phyloP scores from a whole-genome alignment of 2,113 vertebrate species.

The Corapipo altera region DNA sequence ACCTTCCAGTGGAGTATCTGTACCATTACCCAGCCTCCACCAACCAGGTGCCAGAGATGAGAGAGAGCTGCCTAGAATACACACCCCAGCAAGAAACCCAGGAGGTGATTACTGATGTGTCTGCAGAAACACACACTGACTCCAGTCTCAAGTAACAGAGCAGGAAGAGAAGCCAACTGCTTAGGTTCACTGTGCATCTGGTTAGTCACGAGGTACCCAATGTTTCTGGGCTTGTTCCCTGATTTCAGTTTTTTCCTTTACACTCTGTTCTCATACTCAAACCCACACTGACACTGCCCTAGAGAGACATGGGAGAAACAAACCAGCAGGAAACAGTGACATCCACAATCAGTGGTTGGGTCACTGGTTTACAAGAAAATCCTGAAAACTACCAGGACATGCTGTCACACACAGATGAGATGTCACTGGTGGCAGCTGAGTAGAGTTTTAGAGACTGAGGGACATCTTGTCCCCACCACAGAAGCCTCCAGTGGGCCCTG shows the following conservation, averaged over 20 bases:
- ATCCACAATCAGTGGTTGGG: not conserved
- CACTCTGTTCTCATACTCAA: not conserved
- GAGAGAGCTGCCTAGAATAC: not conserved
- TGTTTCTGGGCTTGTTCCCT: not conserved
- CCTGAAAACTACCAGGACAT: not conserved
- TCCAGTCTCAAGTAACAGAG: not conserved
- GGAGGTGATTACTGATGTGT: not conserved
- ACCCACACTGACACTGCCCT: not conserved
- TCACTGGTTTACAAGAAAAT: not conserved
- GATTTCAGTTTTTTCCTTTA: not conserved
- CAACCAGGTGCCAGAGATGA: not conserved
- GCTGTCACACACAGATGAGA: not conserved
- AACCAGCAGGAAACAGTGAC: not conserved
- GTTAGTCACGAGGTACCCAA: not conserved
- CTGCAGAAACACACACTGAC: not conserved
- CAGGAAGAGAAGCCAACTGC: not conserved
- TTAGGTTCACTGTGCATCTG: not conserved
- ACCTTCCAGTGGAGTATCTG: not conserved
- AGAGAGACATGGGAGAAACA: not conserved
- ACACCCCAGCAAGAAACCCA: not conserved
- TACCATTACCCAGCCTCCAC: not conserved
- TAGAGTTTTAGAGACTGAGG: not conserved
- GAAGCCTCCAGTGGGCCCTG: not conserved
- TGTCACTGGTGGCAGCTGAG: not conserved
- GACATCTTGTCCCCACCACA: not conserved